Base-by-base conservation (phyloP, 2,113 vertebrate species). In the Rhizomys pruinosus region DNA sequence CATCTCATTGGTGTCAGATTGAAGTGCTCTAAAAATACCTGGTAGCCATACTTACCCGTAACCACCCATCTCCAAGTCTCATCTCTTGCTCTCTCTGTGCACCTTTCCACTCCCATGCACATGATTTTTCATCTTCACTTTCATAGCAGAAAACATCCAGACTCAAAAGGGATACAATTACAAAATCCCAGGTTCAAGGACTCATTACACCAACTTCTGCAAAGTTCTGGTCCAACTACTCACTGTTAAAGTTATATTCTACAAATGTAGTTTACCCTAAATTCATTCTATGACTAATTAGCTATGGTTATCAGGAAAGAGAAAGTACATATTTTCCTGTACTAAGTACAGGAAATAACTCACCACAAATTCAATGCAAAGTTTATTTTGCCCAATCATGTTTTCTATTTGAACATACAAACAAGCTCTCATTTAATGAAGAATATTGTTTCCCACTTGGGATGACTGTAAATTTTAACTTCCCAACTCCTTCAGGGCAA, bases 381-480 rank as follows among this genome's bases (percentile, higher is more conserved):
- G 89, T 93, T 92, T 87, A 92, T 86, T 95, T 94, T 87, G 32
- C 68, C 32, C 84, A 92, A 52, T 32, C 84, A 66, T 12, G 80
- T 66, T 92, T 96, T 84, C 64, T 23, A 87, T 91, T 82, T 95
- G 85, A 94, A 90, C 96, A 95, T 47, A 88, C 82, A 97, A 96
- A 95, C 76, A 82, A 94, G 64, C 64, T 95, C 74, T 95, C 78
- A 92, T 90, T 96, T 94, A 96, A 93, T 93, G 79, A 94, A 90
- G 72, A 90, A 64, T 93, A 63, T 93, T 85, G 96, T 95, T 44
- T 88, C 85, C 79, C 82, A 42, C 32, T 63, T 95, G 92, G 77
- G 78, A 93, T 90, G 81, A 39, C 94, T 90, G 5, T 95, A 96
- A 96, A 97, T 96, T 80, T 93, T 82, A 76, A 93, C 90, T 94